Evolutionary conservation across 2,113 vertebrate species (phyloP).

Genomic region (Phylloscopus whistleri): DNA sequence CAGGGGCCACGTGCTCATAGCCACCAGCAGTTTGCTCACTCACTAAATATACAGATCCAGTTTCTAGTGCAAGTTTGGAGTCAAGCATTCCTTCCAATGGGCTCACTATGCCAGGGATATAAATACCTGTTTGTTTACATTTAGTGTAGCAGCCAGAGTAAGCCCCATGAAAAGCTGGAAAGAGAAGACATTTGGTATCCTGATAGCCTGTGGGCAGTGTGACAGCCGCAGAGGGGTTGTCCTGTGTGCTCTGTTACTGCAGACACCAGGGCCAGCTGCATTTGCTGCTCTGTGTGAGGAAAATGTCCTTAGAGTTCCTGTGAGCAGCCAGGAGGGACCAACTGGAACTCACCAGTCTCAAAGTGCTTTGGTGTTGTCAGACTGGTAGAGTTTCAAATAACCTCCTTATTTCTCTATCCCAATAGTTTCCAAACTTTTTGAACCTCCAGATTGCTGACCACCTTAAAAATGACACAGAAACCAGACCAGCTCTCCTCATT

Average conservation of each 20-base stretch:
- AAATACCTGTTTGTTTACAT: constrained; percentile 51
- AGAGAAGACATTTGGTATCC: background rate
- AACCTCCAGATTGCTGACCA: background rate
- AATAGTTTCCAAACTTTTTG: background rate
- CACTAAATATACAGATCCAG: constrained; percentile 66
- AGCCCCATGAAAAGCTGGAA: background rate
- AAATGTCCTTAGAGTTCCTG: background rate
- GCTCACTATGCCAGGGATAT: constrained; percentile 3
- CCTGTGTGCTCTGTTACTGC: background rate
- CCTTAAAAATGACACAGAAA: background rate
- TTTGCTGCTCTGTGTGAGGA: background rate
- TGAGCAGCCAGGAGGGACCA: background rate
- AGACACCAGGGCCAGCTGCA: background rate
- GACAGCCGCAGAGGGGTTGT: constrained; percentile 14
- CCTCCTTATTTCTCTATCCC: background rate
- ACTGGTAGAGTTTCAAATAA: background rate
- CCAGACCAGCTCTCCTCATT: background rate
- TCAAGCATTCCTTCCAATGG: constrained; percentile 64
- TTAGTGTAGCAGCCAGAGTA: constrained; percentile 60
- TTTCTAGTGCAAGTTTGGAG: constrained; percentile 68
- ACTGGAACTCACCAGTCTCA: background rate
- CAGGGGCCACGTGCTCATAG: constrained; percentile 15
- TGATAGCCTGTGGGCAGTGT: background rate
- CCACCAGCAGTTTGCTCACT: constrained; percentile 67
- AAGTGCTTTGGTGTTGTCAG: background rate